Evolutionary conservation across 2,113 vertebrate species (phyloP).

Genomic region (Tautogolabrus adspersus): DNA sequence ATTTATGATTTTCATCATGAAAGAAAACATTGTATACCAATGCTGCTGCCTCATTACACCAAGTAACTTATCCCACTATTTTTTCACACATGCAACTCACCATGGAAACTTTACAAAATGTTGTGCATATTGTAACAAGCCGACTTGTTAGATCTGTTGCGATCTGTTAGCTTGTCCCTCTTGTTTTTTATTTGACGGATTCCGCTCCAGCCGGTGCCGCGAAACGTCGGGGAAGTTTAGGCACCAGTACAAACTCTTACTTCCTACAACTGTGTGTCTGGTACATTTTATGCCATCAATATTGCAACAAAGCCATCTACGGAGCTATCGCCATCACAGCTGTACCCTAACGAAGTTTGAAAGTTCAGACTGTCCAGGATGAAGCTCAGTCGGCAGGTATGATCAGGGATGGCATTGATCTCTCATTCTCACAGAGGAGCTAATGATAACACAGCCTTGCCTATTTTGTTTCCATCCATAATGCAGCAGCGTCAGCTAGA

Average conservation of each 20-base stretch:
- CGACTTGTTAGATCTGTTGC: no score
- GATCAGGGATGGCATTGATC: slow-evolving; percentile 51
- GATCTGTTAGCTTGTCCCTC: no score
- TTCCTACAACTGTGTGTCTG: background rate
- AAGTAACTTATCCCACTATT: no score
- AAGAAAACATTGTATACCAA: no score
- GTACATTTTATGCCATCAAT: slow-evolving; percentile 33
- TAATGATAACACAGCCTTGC: slow-evolving; percentile 50
- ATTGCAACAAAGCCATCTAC: slow-evolving; percentile 40
- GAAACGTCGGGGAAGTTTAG: no score
- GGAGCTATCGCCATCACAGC: background rate
- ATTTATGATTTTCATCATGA: no score
- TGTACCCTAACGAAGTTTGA: slow-evolving; percentile 21
- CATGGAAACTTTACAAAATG: no score
- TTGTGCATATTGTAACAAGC: no score
- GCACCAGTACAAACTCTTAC: background rate
- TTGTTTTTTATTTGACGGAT: no score
- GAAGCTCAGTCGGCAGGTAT: slow-evolving; percentile 29
- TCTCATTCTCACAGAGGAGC: slow-evolving; percentile 30
- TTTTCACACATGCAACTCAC: no score
- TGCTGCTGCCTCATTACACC: no score
- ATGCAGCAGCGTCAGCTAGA: slow-evolving; percentile 54
- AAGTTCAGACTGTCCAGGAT: slow-evolving; percentile 30
- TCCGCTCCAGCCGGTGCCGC: no score
- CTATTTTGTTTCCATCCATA: slow-evolving; percentile 65